These are phyloP conservation scores for Actinemys pallida DNA, from an alignment of 2,113 vertebrate species.

Conservation along the genomic window DNA sequence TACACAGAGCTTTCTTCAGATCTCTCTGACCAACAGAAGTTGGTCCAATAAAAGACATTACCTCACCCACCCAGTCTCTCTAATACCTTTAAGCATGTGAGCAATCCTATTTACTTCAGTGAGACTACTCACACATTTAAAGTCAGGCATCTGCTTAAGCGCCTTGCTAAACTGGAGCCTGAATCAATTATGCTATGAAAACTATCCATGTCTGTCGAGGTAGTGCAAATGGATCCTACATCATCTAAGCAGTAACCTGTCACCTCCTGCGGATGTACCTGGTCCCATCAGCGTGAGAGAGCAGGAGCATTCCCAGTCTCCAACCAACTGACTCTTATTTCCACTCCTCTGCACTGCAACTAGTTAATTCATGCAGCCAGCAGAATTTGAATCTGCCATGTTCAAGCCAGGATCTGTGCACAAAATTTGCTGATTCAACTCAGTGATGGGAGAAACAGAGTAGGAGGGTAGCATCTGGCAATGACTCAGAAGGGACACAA, in stretches of 20 bases:
- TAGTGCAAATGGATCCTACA: rapidly evolving
- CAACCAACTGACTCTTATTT: not conserved
- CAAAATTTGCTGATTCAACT: rapidly evolving
- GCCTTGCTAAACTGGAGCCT: not conserved
- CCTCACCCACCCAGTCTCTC: not conserved
- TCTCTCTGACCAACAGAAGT: no score
- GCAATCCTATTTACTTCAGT: rapidly evolving
- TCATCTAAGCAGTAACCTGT: rapidly evolving
- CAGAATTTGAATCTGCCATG: rapidly evolving
- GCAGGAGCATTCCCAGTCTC: not conserved
- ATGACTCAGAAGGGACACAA: rapidly evolving
- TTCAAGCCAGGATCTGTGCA: rapidly evolving
- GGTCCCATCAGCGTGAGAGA: not conserved
- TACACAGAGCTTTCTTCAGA: no score
- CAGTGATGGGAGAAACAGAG: not conserved
- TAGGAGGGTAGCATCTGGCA: not conserved
- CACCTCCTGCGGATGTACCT: not conserved
- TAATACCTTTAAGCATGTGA: rapidly evolving
- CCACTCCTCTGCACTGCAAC: not conserved
- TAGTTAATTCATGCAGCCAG: rapidly evolving
- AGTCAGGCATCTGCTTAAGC: not conserved
- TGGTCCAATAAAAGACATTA: no score
- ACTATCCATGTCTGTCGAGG: not conserved
- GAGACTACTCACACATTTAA: rapidly evolving
- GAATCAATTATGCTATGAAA: rapidly evolving